Evolutionary conservation across 2,797 vertebrate genomes (phyloP), one percentile per base, ranked within the genome.

Genomic region (Chaenodraco wilsoni): DNA sequence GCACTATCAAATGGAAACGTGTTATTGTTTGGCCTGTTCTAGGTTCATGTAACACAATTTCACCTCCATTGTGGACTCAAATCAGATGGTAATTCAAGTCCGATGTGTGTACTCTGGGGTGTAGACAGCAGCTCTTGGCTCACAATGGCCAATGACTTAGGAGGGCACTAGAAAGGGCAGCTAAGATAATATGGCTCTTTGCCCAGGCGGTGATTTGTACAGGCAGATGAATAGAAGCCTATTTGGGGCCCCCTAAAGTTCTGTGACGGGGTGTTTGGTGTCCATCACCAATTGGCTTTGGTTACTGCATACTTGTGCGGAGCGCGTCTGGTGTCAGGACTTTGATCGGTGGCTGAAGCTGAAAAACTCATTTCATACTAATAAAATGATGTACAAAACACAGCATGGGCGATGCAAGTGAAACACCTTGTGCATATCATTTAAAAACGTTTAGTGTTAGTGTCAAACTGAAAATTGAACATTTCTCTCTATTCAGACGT

Each of bases 261-360:
- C 84, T 90, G 85, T 91, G 89, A 90, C 69, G 72, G 90, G 85
- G 89, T 85, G 89, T 90, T 91, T 88, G 90, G 88, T 93, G 90
- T 93, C 91, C 84, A 86, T 90, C 90, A 88, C 89, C 89, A 88
- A 89, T 90, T 92, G 91, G 90, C 90, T 91, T 79, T 87, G 83
- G 84, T 90, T 85, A 81, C 84, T 82, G 86, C 89, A 90, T 90
- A 91, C 85, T 91, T 92, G 87, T 82, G 87, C 74, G 78, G 87
- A 92, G 89, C 50, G 84, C 81, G 85, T 88, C 87, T 93, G 91
- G 88, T 91, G 92, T 92, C 89, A 91, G 84, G 88, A 85, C 86
- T 89, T 91, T 93, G 92, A 93, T 92, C 83, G 65, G 87, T 93
- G 89, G 84, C 89, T 84, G 72, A 49, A 76, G 74, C 82, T 82